Conservation (phyloP, 2,888 invertebrate genomes). For the Cheilosia vernalis region DNA sequence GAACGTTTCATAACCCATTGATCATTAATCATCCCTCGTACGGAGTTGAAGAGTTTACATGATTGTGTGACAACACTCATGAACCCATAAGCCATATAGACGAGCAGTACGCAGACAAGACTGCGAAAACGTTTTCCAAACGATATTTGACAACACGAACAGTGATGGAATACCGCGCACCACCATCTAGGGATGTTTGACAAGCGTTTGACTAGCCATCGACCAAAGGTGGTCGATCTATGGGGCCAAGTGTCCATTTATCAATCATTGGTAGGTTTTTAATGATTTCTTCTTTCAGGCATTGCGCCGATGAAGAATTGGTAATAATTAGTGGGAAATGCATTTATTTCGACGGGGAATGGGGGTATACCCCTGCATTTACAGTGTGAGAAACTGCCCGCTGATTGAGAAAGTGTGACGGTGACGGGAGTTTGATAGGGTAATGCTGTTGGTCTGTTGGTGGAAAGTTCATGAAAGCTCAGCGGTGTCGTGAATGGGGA, state of each 20-base stretch:
- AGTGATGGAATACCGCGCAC: constrained; percentile 54
- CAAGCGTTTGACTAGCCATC: constrained; percentile 69
- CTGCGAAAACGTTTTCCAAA: constrained; percentile 39
- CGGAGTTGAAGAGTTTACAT: constrained; percentile 62
- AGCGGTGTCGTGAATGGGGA: too few species aligned
- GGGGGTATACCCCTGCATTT: constrained; percentile 9
- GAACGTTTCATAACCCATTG: constrained; percentile 68
- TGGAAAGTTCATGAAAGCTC: too few species aligned
- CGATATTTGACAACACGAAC: constrained; percentile 54
- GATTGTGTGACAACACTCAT: constrained; percentile 72
- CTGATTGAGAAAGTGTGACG: not conserved
- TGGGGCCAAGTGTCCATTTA: constrained; percentile 69
- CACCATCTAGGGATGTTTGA: constrained; percentile 69
- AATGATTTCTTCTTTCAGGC: constrained; percentile 62
- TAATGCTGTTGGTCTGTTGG: too few species aligned
- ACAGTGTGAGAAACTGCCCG: constrained; percentile 22
- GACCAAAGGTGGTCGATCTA: constrained; percentile 71
- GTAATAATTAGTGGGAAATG: constrained; percentile 36
- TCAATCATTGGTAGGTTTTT: constrained; percentile 59
- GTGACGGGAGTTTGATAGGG: not conserved
- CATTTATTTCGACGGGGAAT: not conserved
- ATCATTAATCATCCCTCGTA: constrained; percentile 69
- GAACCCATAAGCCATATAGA: constrained; percentile 53
- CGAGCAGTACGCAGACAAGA: not conserved
- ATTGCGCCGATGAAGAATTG: constrained; percentile 13